These are phyloP conservation scores for Argyrosomus regius DNA, from an alignment of 2,797 vertebrate species.

Conservation along the genomic window DNA sequence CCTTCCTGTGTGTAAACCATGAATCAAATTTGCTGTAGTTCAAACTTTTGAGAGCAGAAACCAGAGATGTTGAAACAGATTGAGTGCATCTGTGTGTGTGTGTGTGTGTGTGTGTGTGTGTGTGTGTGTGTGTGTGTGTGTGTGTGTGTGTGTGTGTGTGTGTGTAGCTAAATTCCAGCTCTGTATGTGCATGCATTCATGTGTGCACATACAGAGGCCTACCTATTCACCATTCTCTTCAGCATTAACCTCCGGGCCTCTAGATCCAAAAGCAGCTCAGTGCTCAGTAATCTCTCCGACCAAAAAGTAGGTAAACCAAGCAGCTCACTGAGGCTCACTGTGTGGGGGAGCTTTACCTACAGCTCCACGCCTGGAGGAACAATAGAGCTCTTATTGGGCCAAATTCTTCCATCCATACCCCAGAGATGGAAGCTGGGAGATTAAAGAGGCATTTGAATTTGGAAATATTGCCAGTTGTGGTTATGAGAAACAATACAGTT, in stretches of 20 bases:
- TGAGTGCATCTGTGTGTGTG: constrained; percentile 13
- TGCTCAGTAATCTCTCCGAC: constrained; percentile 57
- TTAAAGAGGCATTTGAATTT: constrained; percentile 40
- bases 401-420: constrained; percentile 61
- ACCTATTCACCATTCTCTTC: constrained; percentile 59
- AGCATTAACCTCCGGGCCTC: constrained; percentile 59
- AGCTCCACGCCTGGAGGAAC: constrained; percentile 57
- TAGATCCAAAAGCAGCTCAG: constrained; percentile 58
- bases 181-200: constrained; percentile 43
- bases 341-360: constrained; percentile 54
- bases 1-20: constrained; percentile 42
- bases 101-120: constrained; percentile 1
- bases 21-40: constrained; percentile 54
- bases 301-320: constrained; percentile 59
- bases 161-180: constrained; percentile 9
- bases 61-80: constrained; percentile 49
- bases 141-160: constrained; percentile 1
- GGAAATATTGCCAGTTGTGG: constrained; percentile 30
- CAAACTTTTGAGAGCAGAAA: constrained; percentile 44
- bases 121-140: not conserved
- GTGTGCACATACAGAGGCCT: constrained; percentile 59
- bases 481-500: constrained; percentile 2
- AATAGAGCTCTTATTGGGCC: constrained; percentile 69
- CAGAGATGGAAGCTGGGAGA: constrained; percentile 40
- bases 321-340: constrained; percentile 46